Conservation (phyloP, 2,797 vertebrate genomes). For the Eutrigla gurnardus region DNA sequence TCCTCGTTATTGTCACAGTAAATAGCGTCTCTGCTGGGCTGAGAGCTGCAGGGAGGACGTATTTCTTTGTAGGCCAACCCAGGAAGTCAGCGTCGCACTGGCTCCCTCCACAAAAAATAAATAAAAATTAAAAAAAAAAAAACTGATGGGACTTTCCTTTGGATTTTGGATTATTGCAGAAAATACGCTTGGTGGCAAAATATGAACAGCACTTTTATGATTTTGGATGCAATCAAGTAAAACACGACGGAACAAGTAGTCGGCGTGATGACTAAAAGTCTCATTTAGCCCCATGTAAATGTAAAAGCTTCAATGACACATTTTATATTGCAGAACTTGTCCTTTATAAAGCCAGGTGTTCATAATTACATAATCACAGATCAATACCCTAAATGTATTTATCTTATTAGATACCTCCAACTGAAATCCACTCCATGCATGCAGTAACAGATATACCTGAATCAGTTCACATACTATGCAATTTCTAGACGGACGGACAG, state of each 20-base stretch:
- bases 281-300: no score
- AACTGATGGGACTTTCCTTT: no score
- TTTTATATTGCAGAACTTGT: neutral
- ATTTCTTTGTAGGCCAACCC: no score
- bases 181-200: neutral
- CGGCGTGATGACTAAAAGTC: no score
- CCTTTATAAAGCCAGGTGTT: neutral
- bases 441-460: neutral
- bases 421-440: neutral
- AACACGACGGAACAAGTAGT: neutral
- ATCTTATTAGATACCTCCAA: neutral
- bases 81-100: neutral
- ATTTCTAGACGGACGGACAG: neutral
- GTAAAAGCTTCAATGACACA: neutral
- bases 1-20: slow-evolving; percentile 20
- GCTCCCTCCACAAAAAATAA: no score
- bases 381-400: neutral
- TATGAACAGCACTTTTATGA: neutral
- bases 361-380: neutral
- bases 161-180: neutral
- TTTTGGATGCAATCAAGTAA: neutral
- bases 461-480: neutral
- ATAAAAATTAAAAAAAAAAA: no score
- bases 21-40: slow-evolving; percentile 4
- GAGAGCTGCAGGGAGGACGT: neutral